Evolutionary conservation across 2,113 vertebrate genomes (phyloP).

Genomic region (Rhizomys pruinosus): DNA sequence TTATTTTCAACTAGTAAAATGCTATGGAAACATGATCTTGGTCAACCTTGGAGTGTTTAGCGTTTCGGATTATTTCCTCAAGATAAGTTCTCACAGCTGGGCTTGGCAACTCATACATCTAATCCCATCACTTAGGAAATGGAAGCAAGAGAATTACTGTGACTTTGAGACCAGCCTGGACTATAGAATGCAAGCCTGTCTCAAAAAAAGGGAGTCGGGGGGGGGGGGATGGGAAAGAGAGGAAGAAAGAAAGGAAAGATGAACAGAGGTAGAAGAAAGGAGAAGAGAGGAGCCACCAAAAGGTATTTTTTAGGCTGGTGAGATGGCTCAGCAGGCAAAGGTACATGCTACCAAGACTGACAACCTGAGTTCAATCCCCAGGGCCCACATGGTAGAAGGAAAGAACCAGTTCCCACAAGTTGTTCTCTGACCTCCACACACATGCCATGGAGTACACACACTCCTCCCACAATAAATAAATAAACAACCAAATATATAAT

Average conservation of each 20-base stretch:
- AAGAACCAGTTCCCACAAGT: not conserved
- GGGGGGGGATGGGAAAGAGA: not conserved
- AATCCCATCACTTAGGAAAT: not conserved
- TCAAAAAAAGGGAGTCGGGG: not conserved
- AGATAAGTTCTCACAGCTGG: constrained; percentile 36
- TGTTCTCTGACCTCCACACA: not conserved
- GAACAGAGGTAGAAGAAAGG: no score
- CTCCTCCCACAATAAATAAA: not conserved
- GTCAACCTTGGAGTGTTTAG: not conserved
- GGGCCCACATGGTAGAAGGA: not conserved
- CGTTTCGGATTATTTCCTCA: constrained; percentile 49
- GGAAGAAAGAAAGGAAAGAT: not conserved
- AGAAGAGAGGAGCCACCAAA: no score
- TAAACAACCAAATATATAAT: not conserved
- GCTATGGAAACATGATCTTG: not conserved
- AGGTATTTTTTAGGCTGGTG: not conserved
- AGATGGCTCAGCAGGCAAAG: not conserved
- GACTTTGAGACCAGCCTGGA: not conserved
- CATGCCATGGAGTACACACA: not conserved
- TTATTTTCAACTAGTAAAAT: not conserved
- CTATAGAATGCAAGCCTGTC: not conserved
- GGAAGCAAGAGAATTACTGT: not conserved
- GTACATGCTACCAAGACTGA: not conserved
- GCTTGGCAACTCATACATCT: not conserved
- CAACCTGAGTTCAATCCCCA: not conserved